Evolutionary conservation across 2,888 invertebrate genomes (phyloP).

Genomic region (Mimumesa dahlbomi): DNA sequence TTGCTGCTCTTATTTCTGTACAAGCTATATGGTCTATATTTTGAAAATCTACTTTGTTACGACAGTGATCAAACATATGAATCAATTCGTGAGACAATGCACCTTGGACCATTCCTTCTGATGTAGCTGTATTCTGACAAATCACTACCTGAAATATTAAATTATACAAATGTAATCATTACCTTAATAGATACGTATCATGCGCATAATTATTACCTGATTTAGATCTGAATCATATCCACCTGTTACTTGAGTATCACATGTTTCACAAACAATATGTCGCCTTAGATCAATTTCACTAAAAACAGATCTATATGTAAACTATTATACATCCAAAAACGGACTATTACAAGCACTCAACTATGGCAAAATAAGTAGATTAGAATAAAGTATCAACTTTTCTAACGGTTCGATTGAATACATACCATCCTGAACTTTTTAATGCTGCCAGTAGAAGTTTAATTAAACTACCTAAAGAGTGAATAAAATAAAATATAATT

Average conservation of each 20-base stretch:
- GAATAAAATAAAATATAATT: slow-evolving; percentile 1
- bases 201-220: no score
- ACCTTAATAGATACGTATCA: no score
- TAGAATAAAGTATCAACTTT: background rate
- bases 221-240: slow-evolving; percentile 94
- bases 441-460: slow-evolving; percentile 93
- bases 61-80: slow-evolving; percentile 97
- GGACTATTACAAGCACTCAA: no score
- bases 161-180: no score
- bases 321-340: background rate
- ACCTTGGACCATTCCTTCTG: slow-evolving; percentile 87
- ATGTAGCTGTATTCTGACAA: slow-evolving; percentile 91
- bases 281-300: slow-evolving; percentile 91
- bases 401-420: slow-evolving; percentile 48
- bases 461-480: slow-evolving; percentile 86
- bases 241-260: slow-evolving; percentile 91
- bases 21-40: slow-evolving; percentile 96
- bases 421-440: slow-evolving; percentile 89
- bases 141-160: slow-evolving; percentile 89
- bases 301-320: slow-evolving; percentile 73
- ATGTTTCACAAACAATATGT: slow-evolving; percentile 96
- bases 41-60: slow-evolving; percentile 92
- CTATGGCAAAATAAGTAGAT: no score
- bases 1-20: slow-evolving; percentile 97
- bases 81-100: slow-evolving; percentile 96